Base-by-base conservation (phyloP, 2,888 invertebrate genomes). In the Sinopyrophorus schimmeli region DNA sequence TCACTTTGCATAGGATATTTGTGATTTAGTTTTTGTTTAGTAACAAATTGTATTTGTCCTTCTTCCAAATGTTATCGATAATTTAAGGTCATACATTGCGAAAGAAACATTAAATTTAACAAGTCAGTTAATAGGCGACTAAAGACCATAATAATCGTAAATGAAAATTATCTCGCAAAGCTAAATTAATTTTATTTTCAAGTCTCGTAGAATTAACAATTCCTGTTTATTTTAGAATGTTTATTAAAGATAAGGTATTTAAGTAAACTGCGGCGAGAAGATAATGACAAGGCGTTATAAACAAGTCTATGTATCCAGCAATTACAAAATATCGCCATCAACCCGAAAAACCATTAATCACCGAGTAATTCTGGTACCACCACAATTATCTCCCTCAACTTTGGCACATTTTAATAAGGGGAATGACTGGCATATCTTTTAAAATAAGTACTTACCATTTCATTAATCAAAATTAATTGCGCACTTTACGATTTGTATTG, bases 381-480 rank as follows among this genome's bases (percentile, higher is more conserved):
- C 37, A 47, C 46, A 52, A 52, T 52, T 52, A 52, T 47, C 51
- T 46, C 41, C 51, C 46, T 38, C 47, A 42, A 43, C 48, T 48
- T 53, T 53, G 48, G 48, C 53, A 53, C 44, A 56, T 58, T 58
- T 56, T 58, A 56, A 58, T 58, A 58, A 58, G 53, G 58, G 54
- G 55, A 53, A 50, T 56, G 56, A 58, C 55, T 54, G 34, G 54
- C 56, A 53, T 40, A 42, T 56, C 56, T 54, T 54, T 51, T 53
- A 50, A 54, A 55, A 53, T 53, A 53, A 53, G 47, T 50, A 47
- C 47, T 42, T 48, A 48, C 26, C 40, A 44, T 50, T 46, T 47
- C 55, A 55, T 55, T 53, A 53, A 55, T 55, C 53, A 55, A 46
- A 50, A 46, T 43, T 44, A 49, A 39, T 49, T 49, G 40, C 42